Conservation (phyloP, 1,140 invertebrate species). For the Conus betulinus region DNA sequence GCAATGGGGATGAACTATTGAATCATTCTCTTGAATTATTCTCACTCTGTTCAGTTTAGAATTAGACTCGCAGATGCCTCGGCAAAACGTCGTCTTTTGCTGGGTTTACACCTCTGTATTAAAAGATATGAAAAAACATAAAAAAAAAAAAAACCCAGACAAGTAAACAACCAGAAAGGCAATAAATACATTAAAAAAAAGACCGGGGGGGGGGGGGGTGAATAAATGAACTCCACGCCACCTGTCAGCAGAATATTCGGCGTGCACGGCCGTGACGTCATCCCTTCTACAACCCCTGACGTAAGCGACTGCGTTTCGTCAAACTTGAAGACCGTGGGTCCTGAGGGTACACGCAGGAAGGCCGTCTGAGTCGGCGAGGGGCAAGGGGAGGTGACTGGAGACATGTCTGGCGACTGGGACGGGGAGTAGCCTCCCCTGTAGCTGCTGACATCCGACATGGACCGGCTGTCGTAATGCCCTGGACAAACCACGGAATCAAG, state of each 20-base stretch:
- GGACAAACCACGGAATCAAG: background rate
- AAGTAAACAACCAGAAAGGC: too few species aligned
- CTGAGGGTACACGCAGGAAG: conserved; percentile 23
- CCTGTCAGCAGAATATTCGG: conserved; percentile 35
- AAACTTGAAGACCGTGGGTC: conserved; percentile 22
- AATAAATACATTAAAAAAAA: too few species aligned
- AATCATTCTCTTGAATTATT: too few species aligned
- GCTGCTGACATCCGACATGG: conserved; percentile 20
- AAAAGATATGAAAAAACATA: too few species aligned
- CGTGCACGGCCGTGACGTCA: conserved; percentile 24
- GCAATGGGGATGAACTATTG: too few species aligned
- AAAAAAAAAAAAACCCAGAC: too few species aligned
- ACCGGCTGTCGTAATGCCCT: conserved; percentile 23
- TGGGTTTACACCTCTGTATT: too few species aligned
- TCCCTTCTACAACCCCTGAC: background rate
- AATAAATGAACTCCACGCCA: background rate
- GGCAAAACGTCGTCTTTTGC: too few species aligned
- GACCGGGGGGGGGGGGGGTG: too few species aligned
- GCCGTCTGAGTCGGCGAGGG: conserved; percentile 9
- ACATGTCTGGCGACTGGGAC: conserved; percentile 6
- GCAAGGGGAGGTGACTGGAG: conserved; percentile 13
- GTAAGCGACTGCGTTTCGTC: conserved; percentile 34
- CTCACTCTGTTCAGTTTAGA: too few species aligned
- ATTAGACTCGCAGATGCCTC: too few species aligned
- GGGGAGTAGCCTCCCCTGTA: conserved; percentile 20